These are phyloP conservation scores for Perca fluviatilis DNA, from an alignment of 2,113 vertebrate genomes.

Conservation along the genomic window DNA sequence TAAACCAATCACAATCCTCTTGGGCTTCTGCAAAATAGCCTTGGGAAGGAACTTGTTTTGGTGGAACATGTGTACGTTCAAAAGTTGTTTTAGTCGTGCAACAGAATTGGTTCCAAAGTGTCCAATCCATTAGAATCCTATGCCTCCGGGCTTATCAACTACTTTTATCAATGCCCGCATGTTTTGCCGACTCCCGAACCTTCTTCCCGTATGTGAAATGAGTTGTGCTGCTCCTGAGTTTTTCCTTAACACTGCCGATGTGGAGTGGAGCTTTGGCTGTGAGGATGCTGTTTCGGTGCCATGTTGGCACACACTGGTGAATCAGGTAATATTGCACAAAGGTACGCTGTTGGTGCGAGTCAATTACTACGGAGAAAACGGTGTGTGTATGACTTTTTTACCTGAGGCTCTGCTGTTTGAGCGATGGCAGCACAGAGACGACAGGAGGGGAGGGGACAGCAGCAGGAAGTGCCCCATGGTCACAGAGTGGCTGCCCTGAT, in stretches of 20 bases:
- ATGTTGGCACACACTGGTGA: not conserved
- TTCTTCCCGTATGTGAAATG: too few species aligned
- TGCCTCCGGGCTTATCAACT: too few species aligned
- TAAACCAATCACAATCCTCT: too few species aligned
- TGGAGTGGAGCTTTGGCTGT: not conserved
- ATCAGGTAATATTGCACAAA: not conserved
- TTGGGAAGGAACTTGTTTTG: too few species aligned
- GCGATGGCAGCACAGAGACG: constrained; percentile 47
- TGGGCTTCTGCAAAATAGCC: too few species aligned
- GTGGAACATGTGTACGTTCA: too few species aligned
- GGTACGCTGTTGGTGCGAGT: not conserved
- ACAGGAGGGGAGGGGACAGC: constrained; percentile 73
- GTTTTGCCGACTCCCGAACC: too few species aligned
- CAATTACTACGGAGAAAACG: not conserved
- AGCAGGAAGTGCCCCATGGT: constrained; percentile 74
- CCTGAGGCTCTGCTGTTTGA: constrained; percentile 32
- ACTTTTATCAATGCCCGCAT: too few species aligned
- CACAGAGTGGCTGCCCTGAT: not conserved
- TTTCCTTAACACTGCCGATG: not conserved
- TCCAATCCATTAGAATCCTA: too few species aligned
- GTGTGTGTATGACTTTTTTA: not conserved
- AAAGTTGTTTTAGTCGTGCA: too few species aligned
- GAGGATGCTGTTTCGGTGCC: not conserved
- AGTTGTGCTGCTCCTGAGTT: too few species aligned
- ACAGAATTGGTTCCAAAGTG: too few species aligned